Conservation (phyloP, 2,113 vertebrate species). For the Jacana jacana region DNA sequence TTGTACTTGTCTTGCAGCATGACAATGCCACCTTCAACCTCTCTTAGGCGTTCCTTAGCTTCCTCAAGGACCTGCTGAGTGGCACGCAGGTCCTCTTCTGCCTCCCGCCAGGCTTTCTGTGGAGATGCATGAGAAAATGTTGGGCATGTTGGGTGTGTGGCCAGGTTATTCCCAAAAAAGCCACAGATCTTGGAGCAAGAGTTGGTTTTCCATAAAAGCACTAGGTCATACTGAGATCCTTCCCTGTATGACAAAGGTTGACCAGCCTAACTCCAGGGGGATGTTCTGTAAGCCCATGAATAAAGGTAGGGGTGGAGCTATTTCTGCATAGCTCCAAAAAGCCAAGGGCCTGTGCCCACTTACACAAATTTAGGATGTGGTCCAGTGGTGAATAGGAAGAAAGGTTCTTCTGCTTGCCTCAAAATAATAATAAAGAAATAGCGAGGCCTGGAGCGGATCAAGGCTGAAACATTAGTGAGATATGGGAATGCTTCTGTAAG, state of each 20-base stretch:
- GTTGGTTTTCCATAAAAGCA: neutral
- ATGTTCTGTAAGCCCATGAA: neutral
- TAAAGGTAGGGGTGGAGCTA: neutral
- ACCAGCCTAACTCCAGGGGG: neutral
- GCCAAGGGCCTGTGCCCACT: neutral
- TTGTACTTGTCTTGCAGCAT: constrained; percentile 83
- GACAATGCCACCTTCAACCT: constrained; percentile 81
- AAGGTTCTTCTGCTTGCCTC: neutral
- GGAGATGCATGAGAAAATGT: neutral
- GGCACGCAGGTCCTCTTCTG: constrained; percentile 83
- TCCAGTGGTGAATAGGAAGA: neutral
- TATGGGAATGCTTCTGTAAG: neutral
- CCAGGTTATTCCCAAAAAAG: neutral
- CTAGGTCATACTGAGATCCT: neutral
- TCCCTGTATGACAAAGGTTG: neutral
- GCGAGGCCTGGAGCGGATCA: neutral
- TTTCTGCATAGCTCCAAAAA: neutral
- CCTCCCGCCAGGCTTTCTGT: constrained; percentile 82
- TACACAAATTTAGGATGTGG: neutral
- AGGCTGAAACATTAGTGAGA: neutral
- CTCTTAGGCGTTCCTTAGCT: constrained; percentile 77
- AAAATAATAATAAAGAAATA: neutral
- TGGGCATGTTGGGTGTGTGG: neutral
- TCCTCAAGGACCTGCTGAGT: constrained; percentile 82
- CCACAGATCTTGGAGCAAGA: neutral